Conservation (phyloP, 2,888 invertebrate species). For the Lutraria lutraria region DNA sequence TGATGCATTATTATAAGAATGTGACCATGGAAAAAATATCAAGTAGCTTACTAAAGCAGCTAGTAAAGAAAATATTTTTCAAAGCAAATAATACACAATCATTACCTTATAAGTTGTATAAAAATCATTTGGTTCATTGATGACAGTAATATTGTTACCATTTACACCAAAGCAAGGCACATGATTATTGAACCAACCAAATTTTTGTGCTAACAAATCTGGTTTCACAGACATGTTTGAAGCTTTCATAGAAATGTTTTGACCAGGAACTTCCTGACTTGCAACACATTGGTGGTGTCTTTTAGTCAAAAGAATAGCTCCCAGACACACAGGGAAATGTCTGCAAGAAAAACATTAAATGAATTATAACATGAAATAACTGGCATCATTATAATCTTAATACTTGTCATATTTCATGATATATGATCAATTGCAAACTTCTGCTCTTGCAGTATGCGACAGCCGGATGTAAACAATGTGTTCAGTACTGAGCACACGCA, state of each 20-base stretch:
- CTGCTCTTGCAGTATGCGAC: not conserved
- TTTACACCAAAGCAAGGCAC: slow-evolving; percentile 82
- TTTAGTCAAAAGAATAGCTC: slow-evolving; percentile 25
- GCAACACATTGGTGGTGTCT: slow-evolving; percentile 26
- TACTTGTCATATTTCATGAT: no score
- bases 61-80: not conserved
- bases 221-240: slow-evolving; percentile 24
- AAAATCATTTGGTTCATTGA: slow-evolving; percentile 84
- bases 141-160: slow-evolving; percentile 82
- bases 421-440: not conserved
- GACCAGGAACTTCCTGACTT: not conserved
- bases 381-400: not conserved
- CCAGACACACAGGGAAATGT: slow-evolving; percentile 14
- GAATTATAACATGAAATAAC: not conserved
- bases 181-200: slow-evolving; percentile 78
- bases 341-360: slow-evolving; percentile 10
- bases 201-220: slow-evolving; percentile 50
- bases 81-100: not conserved
- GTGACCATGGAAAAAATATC: not conserved
- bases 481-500: no score
- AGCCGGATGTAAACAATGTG: no score
- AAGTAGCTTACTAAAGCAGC: not conserved
- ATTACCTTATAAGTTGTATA: slow-evolving; percentile 84
- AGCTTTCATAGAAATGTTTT: not conserved
- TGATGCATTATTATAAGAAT: not conserved